These are phyloP conservation scores for Theropithecus gelada DNA, from an alignment of 2,113 vertebrate genomes.

Conservation along the genomic window DNA sequence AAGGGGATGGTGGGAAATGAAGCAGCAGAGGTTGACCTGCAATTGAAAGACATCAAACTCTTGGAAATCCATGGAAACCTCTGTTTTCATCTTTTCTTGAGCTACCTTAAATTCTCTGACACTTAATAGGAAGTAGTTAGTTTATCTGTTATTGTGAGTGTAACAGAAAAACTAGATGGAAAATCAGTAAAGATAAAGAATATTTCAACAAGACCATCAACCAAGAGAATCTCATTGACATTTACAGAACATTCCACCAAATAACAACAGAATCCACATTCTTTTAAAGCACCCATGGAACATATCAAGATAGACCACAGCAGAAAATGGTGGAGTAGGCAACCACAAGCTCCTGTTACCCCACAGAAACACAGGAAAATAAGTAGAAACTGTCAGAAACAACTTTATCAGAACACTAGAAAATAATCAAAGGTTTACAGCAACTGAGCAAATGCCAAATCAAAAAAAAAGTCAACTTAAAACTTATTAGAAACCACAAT, in stretches of 20 bases:
- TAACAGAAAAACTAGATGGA: not conserved
- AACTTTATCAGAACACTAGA: conserved; percentile 19
- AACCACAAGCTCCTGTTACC: not conserved
- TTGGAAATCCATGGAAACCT: not conserved
- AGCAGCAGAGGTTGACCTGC: not conserved
- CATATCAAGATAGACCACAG: not conserved
- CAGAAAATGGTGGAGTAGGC: not conserved
- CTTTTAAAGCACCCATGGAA: conserved; percentile 3
- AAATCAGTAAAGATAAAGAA: conserved; percentile 21
- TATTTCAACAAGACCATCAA: not conserved
- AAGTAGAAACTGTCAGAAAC: conserved; percentile 10
- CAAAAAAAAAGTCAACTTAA: conserved; percentile 38
- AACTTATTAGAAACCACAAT: conserved; percentile 19
- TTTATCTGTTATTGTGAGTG: not conserved
- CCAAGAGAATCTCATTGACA: not conserved
- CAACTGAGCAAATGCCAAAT: not conserved
- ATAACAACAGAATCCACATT: not conserved
- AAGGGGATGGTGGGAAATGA: not conserved
- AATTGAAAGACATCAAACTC: not conserved
- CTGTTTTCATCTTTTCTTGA: conserved; percentile 7
- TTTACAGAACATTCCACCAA: not conserved
- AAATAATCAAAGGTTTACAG: not conserved
- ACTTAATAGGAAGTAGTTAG: not conserved
- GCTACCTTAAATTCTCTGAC: not conserved
- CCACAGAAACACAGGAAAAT: not conserved